Base-by-base conservation (phyloP, 2,888 invertebrate species). In the Ashinkailepas kermadecensis region DNA sequence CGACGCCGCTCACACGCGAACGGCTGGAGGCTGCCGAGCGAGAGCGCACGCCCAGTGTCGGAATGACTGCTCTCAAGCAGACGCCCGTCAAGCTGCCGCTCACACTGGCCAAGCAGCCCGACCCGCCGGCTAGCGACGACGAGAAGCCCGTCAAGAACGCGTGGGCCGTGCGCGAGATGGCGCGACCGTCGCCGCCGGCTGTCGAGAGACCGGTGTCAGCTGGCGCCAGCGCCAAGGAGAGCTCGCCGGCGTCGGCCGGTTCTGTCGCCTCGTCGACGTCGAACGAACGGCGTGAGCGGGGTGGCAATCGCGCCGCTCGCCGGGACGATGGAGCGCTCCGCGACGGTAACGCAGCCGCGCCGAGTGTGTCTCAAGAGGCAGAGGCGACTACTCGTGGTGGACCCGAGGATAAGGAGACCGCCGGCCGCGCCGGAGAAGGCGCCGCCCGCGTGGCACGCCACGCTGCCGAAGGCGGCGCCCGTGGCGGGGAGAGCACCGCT, bases 1-100 rank as follows among this genome's bases (percentile, higher is more conserved):
- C 91, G 0, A 90, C 90, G 25, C 91, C 91, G 1, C 90, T 91
- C 15, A 91, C 91, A 0, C 89, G 90, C 83, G 91, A 91, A 82
- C 90, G 90, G 84, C 88, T 91, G 25, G 91, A 90, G 85, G 90
- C 91, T 18, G 81, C 82, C 9, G 83, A 83, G 23, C 86, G 85
- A 81, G 84, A 84, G 82, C 74, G 74, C 81, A 84, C 84, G 80
- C 65, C 82, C 21, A 56, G 9, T 54, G 58, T 81, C 82, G 85
- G 84, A 82, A 83, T 85, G 84, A 85, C 84, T 83, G 81, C 81
- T 82, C 70, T 81, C 78, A 83, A 81, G 21, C 64, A 81, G 65
- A 56, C 21, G 57, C 67, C 64, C 67, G 83, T 84, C 39, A 82
- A 82, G 58, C 59, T 81, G 57, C 83, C 74, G 54, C 74, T 74